Percentiles rank a stretch among this genome's conserved stretches.
These are phyloP conservation scores for Drosophila aldrichi DNA, from an alignment of 2,888 invertebrate species.

Conservation along the genomic window DNA sequence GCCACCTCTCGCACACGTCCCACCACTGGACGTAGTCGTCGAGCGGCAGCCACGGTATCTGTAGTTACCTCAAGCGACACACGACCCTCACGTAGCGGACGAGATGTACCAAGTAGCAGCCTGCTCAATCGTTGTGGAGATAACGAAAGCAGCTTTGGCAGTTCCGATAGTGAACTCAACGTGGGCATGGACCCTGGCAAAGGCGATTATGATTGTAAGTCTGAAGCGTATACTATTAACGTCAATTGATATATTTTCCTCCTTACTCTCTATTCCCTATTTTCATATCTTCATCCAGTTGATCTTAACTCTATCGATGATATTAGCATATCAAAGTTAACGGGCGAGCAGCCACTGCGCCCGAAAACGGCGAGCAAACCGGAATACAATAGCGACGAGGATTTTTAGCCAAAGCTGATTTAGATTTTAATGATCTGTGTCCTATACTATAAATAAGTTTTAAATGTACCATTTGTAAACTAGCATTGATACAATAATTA, in stretches of 20 bases:
- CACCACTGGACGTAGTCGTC: conserved; percentile 83
- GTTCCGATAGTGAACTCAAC: conserved; percentile 84
- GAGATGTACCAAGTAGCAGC: conserved; percentile 37
- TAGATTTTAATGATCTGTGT: too few species aligned
- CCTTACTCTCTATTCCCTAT: not conserved
- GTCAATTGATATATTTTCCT: not conserved
- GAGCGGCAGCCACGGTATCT: conserved; percentile 41
- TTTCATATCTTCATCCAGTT: conserved; percentile 57
- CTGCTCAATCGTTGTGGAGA: conserved; percentile 60
- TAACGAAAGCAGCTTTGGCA: conserved; percentile 84
- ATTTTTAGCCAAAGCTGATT: conserved; percentile 66
- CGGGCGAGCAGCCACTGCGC: conserved; percentile 81
- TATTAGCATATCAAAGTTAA: conserved; percentile 84
- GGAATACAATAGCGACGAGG: conserved; percentile 84
- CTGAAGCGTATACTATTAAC: not conserved
- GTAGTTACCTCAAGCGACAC: conserved; percentile 4
- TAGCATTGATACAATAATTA: not conserved
- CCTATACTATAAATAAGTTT: too few species aligned
- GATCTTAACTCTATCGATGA: conserved; percentile 84
- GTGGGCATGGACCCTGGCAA: conserved; percentile 68
- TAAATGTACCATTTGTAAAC: not conserved
- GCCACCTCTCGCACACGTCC: conserved; percentile 81
- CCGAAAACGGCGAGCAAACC: conserved; percentile 83
- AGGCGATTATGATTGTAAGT: conserved; percentile 66
- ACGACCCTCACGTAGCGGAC: conserved; percentile 9